These are phyloP conservation scores for Sebastes trivittatus DNA, from an alignment of 2,797 vertebrate species.

Conservation along the genomic window DNA sequence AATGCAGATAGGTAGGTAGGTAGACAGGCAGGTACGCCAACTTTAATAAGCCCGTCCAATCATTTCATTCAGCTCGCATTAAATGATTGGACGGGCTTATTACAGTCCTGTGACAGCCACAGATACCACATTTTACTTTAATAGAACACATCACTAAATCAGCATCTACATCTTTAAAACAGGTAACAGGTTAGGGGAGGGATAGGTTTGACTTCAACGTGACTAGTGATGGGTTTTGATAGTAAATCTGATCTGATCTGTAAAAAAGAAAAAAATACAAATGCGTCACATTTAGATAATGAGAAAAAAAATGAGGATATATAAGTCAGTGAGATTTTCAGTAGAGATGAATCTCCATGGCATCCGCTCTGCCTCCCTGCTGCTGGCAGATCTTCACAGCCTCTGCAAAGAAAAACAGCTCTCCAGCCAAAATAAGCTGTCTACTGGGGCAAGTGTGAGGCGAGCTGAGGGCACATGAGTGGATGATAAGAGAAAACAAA, in stretches of 20 bases:
- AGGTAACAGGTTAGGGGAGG: neutral
- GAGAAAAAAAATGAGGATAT: neutral
- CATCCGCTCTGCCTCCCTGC: constrained; percentile 28
- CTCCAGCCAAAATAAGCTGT: constrained; percentile 51
- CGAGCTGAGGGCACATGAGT: constrained; percentile 10
- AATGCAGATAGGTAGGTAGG: no score
- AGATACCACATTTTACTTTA: neutral
- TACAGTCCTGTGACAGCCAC: no score
- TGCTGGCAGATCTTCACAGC: constrained; percentile 22
- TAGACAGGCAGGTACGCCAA: no score
- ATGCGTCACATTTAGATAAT: neutral
- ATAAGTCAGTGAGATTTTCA: neutral
- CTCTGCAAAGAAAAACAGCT: constrained; percentile 10
- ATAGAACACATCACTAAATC: neutral
- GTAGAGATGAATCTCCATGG: neutral
- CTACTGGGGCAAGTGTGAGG: constrained; percentile 13
- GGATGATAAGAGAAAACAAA: constrained; percentile 33
- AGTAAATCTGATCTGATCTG: neutral
- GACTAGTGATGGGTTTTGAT: neutral
- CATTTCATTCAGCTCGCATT: no score
- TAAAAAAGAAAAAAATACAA: neutral
- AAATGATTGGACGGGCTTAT: no score
- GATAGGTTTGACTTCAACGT: neutral
- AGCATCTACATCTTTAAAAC: neutral
- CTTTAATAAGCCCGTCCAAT: no score